Base-by-base conservation (phyloP, 2,888 invertebrate species). In the Tetranychus piercei region DNA sequence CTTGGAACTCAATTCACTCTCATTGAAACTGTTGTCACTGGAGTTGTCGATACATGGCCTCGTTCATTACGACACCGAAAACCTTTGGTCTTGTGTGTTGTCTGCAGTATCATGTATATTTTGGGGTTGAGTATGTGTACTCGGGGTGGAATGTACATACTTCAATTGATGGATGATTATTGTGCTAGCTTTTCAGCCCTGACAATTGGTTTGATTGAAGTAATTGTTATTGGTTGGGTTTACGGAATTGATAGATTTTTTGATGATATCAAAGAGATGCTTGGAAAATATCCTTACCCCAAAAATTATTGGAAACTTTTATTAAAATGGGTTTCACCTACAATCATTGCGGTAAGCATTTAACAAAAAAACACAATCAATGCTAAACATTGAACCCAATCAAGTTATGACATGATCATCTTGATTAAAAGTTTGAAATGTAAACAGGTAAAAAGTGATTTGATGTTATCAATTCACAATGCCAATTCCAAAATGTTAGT, bases 121-220 rank as follows among this genome's bases (percentile, higher is more conserved):
- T 83, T 88, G 70, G 90, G 88, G 0, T 80, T 91, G 65, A 88
- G 90, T 44, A 88, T 91, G 87, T 88, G 90, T 81, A 89, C 88
- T 44, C 85, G 87, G 79, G 89, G 88, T 6, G 89, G 89, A 15
- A 87, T 90, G 75, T 90, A 87, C 80, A 82, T 90, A 78, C 88
- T 90, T 80, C 88, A 88, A 7, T 80, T 90, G 74, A 85, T 89
- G 82, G 89, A 90, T 82, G 88, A 88, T 87, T 89, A 89, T 81
- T 88, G 88, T 0, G 89, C 89, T 20, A 88, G 88, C 1, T 89
- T 89, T 88, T 89, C 89, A 22, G 87, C 89, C 75, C 82, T 89
- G 72, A 83, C 89, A 75, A 87, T 90, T 80, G 89, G 88, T 74
- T 82, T 87, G 76, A 87, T 86, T 72, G 89, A 89, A 85, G 87